Evolutionary conservation across 1,140 invertebrate genomes (phyloP).

Genomic region (Orchestia grillus): DNA sequence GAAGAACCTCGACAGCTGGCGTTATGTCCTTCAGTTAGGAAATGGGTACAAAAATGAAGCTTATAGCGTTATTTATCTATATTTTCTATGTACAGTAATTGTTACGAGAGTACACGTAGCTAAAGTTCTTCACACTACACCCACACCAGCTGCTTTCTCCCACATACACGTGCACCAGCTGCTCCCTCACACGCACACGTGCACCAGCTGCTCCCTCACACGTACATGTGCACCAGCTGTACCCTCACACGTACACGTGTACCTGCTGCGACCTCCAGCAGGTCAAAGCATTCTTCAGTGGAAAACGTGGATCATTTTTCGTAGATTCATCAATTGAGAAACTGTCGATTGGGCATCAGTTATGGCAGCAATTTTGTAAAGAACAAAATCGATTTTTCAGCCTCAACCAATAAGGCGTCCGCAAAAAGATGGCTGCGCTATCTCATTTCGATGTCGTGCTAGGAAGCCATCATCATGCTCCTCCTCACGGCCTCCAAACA

Average conservation of each 20-base stretch:
- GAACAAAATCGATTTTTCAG: not conserved
- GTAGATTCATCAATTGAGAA: not conserved
- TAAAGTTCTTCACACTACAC: not conserved
- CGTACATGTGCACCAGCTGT: not conserved
- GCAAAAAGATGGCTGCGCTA: not conserved
- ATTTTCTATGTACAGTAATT: not conserved
- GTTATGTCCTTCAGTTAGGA: not conserved
- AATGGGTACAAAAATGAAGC: not conserved
- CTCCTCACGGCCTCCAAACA: not conserved
- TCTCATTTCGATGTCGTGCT: not conserved
- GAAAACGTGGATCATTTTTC: not conserved
- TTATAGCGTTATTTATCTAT: not conserved
- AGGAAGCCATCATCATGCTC: not conserved
- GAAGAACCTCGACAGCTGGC: not conserved
- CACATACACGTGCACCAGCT: not conserved
- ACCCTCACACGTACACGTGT: too few relatives aligned
- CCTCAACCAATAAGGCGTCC: not conserved
- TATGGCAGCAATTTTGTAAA: slow-evolving; percentile 9
- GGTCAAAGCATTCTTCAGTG: not conserved
- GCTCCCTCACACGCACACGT: not conserved
- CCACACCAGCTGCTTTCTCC: not conserved
- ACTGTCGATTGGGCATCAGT: not conserved
- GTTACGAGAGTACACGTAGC: too few relatives aligned
- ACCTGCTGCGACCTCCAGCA: too few relatives aligned
- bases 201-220: not conserved